Conservation (phyloP, 2,888 invertebrate genomes). For the Cacoxenus indagator region DNA sequence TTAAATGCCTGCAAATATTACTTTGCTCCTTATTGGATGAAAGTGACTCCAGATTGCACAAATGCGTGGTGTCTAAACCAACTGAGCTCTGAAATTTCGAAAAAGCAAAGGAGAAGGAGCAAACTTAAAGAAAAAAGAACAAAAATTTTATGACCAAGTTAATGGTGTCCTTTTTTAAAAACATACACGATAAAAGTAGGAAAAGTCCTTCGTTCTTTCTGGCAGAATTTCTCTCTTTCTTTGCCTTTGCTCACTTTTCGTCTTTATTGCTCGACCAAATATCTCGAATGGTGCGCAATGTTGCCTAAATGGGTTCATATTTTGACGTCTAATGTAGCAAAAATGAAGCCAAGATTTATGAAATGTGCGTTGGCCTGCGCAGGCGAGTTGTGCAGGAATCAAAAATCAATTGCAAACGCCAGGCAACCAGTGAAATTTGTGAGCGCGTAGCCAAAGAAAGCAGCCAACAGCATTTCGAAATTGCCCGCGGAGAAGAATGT, state of each 20-base stretch:
- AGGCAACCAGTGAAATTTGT: neutral
- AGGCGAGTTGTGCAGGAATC: constrained; percentile 45
- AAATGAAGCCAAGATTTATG: constrained; percentile 68
- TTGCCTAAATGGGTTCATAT: constrained; percentile 69
- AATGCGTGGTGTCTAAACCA: constrained; percentile 15
- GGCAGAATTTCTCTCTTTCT: constrained; percentile 24
- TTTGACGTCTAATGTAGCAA: constrained; percentile 69
- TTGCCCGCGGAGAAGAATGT: constrained; percentile 30
- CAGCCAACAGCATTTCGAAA: constrained; percentile 1
- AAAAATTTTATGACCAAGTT: constrained; percentile 52
- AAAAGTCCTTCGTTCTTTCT: neutral
- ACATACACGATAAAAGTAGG: constrained; percentile 28
- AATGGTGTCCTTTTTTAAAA: constrained; percentile 45
- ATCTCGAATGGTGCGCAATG: constrained; percentile 43
- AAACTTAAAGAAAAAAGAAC: constrained; percentile 35
- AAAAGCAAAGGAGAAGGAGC: neutral
- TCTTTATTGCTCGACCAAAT: constrained; percentile 34
- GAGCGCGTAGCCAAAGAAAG: constrained; percentile 36
- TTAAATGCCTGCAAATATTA: neutral
- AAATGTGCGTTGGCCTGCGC: constrained; percentile 52
- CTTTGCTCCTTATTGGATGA: neutral
- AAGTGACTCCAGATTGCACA: neutral
- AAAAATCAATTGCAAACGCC: constrained; percentile 58
- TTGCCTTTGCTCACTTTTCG: constrained; percentile 24
- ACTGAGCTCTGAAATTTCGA: neutral